Base-by-base conservation (phyloP, 37 sponge, comb jelly and placozoan genomes). In the Lycopodina hypogea region DNA sequence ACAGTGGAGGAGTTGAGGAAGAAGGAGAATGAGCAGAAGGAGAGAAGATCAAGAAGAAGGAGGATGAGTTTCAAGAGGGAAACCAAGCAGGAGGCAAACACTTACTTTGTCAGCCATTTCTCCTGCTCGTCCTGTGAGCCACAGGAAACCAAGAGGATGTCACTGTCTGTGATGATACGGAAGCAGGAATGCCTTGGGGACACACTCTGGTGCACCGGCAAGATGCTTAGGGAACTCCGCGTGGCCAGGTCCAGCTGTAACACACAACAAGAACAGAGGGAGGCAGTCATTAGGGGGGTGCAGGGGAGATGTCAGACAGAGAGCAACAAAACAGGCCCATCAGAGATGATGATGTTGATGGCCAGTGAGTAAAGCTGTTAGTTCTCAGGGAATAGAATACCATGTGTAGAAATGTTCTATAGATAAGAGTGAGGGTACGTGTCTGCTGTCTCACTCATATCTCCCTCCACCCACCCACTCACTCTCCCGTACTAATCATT, bases 151-250 rank as follows among this genome's bases (percentile, higher is more conserved):
- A 86, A 87, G 63, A 91, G 53, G 15, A 77, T 81, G 18, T 83
- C 81, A 0, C 51, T 56, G 56, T 87, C 83, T 9, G 92, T 87
- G 56, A 91, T 55, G n/a, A 91, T 79, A 2, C 92, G 79, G 66
- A 91, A 87, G 58, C 92, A 91, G 78, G 84, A 83, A 78, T 91
- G 87, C 19, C 84, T 52, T 0, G 92, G 92, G 26, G 92, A 91
- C 18, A 91, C 75, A 62, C 92, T 91, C 53, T 72, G 77, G 77
- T 91, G 92, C 3, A 91, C 84, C 12, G 56, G 79, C 38, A 80
- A 76, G 56, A 91, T 91, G 35, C 71, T 77, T 28, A 91, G 76
- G 29, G 75, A 78, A 56, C 87, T 81, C 32, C 79, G 71, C n/a
- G 74, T 83, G 51, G 92, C 79, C 76, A 91, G 72, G 75, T 91